Base-by-base conservation (phyloP, 2,888 invertebrate genomes). In the Morpho achilles region DNA sequence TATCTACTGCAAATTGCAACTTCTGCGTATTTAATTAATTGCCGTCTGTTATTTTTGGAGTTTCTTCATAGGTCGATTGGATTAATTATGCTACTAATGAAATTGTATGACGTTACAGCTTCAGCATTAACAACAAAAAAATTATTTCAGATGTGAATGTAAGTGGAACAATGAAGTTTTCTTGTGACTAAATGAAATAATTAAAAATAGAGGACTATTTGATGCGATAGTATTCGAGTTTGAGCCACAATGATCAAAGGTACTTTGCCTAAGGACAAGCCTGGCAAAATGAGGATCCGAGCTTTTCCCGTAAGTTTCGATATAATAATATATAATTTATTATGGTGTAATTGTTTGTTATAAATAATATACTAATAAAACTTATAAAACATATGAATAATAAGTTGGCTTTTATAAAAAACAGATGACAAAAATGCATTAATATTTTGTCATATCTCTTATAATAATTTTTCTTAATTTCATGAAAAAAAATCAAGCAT, bases 251-350 rank as follows among this genome's bases (percentile, higher is more conserved):
- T 93, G 92, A 94, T 94, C 93, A 94, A 94, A 90, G 93, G 94
- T 84, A 92, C 94, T 74, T 92, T 95, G 87, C 94, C 95, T 75
- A 97, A 97, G 90, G 97, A 97, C 91, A 97, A 97, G 92, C 95
- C 89, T 60, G 87, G 95, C 92, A 98, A 98, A 92, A 98, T 98
- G 98, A 94, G 99, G 82, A 99, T 99, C 82, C 94, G 98, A 87
- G 98, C 98, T 72, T 99, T 99, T 92, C 98, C 98, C 85, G 98
- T 98, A 92, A 97, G 97, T 94, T 32, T 54, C n/a, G 41, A 22
- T 7, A 32, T 32, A 5, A 32, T 32, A 32, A 32, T 32, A 32
- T 32, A 32, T 32, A 32, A 32, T 32, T 32, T 32, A 32, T 32
- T 32, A 32, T 32, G 1, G 3, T 32, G 32, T 32, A 32, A 3